Conservation (phyloP, 1,140 invertebrate species). For the Popillia japonica region DNA sequence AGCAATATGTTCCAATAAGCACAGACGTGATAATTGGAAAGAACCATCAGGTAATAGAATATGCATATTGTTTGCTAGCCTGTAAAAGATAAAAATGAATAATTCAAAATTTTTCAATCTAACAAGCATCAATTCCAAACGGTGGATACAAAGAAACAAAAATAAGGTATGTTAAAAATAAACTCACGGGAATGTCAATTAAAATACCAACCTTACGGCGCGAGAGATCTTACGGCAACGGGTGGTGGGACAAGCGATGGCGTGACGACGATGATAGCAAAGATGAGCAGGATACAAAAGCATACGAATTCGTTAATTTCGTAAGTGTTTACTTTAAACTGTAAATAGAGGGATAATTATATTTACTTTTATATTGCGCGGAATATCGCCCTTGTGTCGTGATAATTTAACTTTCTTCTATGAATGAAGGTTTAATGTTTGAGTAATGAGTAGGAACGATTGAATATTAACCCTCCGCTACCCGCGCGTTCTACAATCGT, state of each 20-base stretch:
- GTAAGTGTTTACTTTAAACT: background rate
- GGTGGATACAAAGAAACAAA: background rate
- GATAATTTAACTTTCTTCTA: slow-evolving; percentile 3
- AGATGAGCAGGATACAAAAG: no score
- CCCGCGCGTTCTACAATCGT: no score
- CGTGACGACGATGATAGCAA: no score
- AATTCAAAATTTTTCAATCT: no score
- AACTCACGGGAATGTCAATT: background rate
- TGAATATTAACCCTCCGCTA: no score
- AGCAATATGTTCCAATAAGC: background rate
- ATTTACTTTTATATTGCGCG: background rate
- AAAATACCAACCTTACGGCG: background rate
- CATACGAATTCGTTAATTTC: background rate
- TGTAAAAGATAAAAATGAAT: no score
- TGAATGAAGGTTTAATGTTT: background rate
- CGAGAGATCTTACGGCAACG: background rate
- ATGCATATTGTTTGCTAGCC: no score
- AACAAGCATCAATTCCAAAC: background rate
- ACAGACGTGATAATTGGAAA: background rate
- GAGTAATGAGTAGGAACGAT: background rate
- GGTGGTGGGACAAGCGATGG: no score
- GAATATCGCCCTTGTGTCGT: background rate
- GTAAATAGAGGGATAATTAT: slow-evolving; percentile 3
- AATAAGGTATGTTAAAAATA: background rate
- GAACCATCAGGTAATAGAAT: no score